These are phyloP conservation scores for Acanthornis magna DNA, from an alignment of 2,797 vertebrate species.

Conservation along the genomic window DNA sequence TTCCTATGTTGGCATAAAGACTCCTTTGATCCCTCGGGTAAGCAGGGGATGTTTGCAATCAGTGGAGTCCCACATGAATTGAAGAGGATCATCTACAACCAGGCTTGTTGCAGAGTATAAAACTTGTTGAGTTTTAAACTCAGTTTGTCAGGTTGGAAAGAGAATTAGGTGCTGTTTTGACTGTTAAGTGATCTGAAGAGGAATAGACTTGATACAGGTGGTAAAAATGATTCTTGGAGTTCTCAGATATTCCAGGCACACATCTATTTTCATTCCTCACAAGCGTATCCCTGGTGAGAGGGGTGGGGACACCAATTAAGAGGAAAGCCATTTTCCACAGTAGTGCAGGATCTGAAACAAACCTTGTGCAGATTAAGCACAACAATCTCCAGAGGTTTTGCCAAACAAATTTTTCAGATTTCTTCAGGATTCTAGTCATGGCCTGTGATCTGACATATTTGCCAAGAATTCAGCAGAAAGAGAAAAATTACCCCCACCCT, in stretches of 20 bases:
- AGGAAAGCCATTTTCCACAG: constrained; percentile 54
- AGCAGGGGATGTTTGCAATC: not conserved
- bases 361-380: constrained; percentile 26
- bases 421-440: constrained; percentile 33
- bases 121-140: not conserved
- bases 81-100: not conserved
- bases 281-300: not conserved
- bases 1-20: not conserved
- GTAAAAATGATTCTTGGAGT: constrained; percentile 39
- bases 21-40: not conserved
- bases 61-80: rapidly evolving
- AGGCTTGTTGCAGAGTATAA: not conserved
- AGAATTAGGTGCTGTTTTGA: constrained; percentile 27
- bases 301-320: constrained; percentile 7
- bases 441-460: constrained; percentile 31
- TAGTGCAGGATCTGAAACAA: not conserved
- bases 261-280: constrained; percentile 46
- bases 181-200: constrained; percentile 23
- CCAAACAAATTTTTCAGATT: constrained; percentile 53
- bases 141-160: not conserved
- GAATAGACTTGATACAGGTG: constrained; percentile 39
- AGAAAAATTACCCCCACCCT: constrained; percentile 25
- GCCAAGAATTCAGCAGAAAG: constrained; percentile 47
- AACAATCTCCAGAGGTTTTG: constrained; percentile 38
- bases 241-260: constrained; percentile 23